A percentile compares a stretch with the other conserved stretches of the same genome.
Evolutionary conservation across 64 coral and sea anemone species (phyloP).

Genomic region (Dendrophyllia cribrosa): DNA sequence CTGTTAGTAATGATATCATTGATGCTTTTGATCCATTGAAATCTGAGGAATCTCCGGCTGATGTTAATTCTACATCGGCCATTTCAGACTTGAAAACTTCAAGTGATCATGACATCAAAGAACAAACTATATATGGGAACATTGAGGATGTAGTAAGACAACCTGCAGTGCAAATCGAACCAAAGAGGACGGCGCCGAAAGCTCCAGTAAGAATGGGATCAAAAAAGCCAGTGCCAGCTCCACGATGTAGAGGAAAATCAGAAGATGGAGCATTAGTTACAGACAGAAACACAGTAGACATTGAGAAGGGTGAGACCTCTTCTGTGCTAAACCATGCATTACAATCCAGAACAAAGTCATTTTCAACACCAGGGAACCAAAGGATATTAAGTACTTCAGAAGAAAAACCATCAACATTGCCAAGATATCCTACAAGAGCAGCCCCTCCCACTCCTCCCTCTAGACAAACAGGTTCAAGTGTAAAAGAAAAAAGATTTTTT

Average conservation of each 20-base stretch:
- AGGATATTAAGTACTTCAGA: background rate
- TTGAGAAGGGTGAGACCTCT: background rate
- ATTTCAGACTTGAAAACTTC: background rate
- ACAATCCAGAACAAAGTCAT: conserved; percentile 26
- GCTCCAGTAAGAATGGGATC: conserved; percentile 5
- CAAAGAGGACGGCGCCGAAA: conserved; percentile 38
- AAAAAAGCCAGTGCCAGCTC: conserved; percentile 16
- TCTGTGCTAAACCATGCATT: background rate
- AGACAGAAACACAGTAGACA: background rate
- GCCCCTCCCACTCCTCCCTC: background rate
- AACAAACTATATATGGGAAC: background rate
- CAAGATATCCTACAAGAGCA: background rate
- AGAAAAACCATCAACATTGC: conserved; percentile 5
- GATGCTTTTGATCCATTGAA: background rate
- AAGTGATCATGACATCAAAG: background rate
- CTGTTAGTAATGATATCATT: background rate
- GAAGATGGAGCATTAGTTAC: background rate
- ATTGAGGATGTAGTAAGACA: background rate
- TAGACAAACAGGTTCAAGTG: background rate
- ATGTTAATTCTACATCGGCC: background rate
- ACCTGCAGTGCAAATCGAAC: background rate
- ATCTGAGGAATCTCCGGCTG: background rate
- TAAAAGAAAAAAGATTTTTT: background rate
- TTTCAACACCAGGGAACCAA: background rate
- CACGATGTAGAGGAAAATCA: background rate